Evolutionary conservation across 2,797 vertebrate species (phyloP).

Genomic region (Crocidura indochinensis): DNA sequence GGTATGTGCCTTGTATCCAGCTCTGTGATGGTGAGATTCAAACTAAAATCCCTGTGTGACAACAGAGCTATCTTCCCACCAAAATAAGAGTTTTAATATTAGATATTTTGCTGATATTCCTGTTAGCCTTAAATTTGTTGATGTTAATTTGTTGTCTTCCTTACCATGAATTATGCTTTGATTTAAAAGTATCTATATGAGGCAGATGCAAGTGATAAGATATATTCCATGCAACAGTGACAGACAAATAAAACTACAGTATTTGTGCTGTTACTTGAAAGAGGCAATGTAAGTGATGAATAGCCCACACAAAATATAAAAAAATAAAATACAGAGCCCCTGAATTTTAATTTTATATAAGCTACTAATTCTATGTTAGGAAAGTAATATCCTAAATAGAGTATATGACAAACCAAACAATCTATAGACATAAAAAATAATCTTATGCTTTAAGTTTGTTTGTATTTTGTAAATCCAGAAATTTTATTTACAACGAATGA

Average conservation of each 20-base stretch:
- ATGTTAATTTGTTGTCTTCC: neutral
- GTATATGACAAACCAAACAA: neutral
- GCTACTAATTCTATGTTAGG: neutral
- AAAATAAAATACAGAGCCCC: neutral
- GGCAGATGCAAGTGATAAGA: neutral
- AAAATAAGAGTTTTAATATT: neutral
- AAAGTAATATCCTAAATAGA: neutral
- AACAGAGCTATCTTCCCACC: neutral
- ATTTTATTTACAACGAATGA: neutral
- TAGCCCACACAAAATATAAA: neutral
- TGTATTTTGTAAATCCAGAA: conserved; percentile 17
- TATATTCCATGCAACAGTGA: fast-evolving
- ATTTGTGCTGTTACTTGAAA: neutral
- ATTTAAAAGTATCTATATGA: neutral
- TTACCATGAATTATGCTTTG: neutral
- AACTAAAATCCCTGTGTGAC: too few species aligned
- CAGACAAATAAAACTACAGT: neutral
- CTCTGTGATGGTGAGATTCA: too few species aligned
- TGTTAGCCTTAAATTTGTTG: neutral
- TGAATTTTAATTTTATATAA: neutral
- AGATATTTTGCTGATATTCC: neutral
- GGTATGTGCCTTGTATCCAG: too few species aligned
- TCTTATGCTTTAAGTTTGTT: neutral
- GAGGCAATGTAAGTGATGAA: neutral
- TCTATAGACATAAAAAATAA: too few species aligned